phyloP scores from a whole-genome alignment of 2,888 invertebrate genomes.

The Hemicrepidius hirtus region DNA sequence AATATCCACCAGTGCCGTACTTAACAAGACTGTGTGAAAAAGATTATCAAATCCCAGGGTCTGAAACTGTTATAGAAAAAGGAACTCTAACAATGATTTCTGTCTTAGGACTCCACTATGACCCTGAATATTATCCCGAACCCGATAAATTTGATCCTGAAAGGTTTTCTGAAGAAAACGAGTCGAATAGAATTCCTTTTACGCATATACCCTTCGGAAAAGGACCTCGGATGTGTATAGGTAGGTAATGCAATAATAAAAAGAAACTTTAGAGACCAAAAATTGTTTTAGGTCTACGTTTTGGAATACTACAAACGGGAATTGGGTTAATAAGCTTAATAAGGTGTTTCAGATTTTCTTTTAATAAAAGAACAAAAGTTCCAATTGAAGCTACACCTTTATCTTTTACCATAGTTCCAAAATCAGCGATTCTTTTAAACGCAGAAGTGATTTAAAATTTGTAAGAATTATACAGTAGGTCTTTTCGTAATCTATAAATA shows the following conservation, averaged over 20 bases:
- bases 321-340: conserved; percentile 58
- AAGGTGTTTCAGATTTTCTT: conserved; percentile 55
- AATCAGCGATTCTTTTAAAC: too few species aligned
- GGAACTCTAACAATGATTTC: too few species aligned
- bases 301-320: conserved; percentile 61
- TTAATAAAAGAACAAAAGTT: too few species aligned
- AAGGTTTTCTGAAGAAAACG: conserved; percentile 38
- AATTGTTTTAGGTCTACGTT: conserved; percentile 58
- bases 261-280: too few species aligned
- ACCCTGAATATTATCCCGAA: conserved; percentile 59
- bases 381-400: conserved; percentile 55
- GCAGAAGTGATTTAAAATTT: too few species aligned
- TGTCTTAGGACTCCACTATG: conserved; percentile 66
- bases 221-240: conserved; percentile 76
- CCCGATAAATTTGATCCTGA: conserved; percentile 46
- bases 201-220: conserved; percentile 77
- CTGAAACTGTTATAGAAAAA: conserved; percentile 55
- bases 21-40: conserved; percentile 55
- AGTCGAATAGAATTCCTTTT: conserved; percentile 60
- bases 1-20: conserved; percentile 63
- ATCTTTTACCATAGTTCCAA: conserved; percentile 53
- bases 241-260: conserved; percentile 41
- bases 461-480: too few species aligned
- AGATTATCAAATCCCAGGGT: conserved; percentile 54
- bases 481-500: too few species aligned